phyloP scores from a whole-genome alignment of 1,140 invertebrate species.

The Achatina immaculata region DNA sequence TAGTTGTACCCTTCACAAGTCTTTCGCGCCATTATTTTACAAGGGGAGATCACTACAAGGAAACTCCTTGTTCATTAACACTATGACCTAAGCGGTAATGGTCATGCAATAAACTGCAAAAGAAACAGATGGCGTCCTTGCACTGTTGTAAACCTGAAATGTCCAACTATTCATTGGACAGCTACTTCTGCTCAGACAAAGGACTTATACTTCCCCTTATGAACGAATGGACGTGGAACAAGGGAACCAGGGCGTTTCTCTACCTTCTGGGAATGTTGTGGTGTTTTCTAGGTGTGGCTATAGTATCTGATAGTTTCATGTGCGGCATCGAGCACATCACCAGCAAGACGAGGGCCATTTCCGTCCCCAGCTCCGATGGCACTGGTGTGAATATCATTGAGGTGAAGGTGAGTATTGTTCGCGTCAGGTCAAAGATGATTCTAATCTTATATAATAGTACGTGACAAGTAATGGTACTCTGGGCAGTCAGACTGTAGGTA shows the following conservation, averaged over 20 bases:
- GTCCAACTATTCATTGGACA: slow-evolving; percentile 38
- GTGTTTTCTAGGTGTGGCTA: slow-evolving; percentile 74
- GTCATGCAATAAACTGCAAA: too few relatives aligned
- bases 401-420: slow-evolving; percentile 70
- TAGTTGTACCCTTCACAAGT: too few relatives aligned
- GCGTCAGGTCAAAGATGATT: too few relatives aligned
- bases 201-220: slow-evolving; percentile 75
- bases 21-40: too few relatives aligned
- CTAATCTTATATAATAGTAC: too few relatives aligned
- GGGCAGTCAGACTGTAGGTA: too few relatives aligned
- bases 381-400: slow-evolving; percentile 57
- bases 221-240: slow-evolving; percentile 73
- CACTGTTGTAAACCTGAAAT: background rate
- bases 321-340: slow-evolving; percentile 80
- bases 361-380: slow-evolving; percentile 61
- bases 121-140: too few relatives aligned
- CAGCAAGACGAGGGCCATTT: slow-evolving; percentile 76
- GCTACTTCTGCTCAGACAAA: slow-evolving; percentile 69
- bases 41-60: too few relatives aligned
- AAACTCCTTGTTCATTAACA: too few relatives aligned
- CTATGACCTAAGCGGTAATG: too few relatives aligned
- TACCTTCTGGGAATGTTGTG: slow-evolving; percentile 77
- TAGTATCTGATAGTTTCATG: slow-evolving; percentile 78
- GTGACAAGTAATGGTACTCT: too few relatives aligned
- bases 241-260: slow-evolving; percentile 70